Conservation (phyloP, 1,140 invertebrate species). For the Matsumurasca onukii region DNA sequence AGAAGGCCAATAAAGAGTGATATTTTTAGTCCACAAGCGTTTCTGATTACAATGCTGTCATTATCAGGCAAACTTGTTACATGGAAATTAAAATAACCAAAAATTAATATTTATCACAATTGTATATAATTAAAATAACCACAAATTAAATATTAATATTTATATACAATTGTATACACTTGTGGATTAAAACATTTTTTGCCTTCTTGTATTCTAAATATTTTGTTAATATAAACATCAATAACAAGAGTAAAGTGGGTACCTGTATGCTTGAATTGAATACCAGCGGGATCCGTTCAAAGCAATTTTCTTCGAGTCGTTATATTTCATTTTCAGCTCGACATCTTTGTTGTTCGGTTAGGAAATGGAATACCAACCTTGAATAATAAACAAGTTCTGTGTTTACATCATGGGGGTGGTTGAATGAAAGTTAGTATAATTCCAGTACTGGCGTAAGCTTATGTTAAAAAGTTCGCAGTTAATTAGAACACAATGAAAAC, state of each 20-base stretch:
- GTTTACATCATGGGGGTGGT: neutral
- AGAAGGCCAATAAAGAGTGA: no score
- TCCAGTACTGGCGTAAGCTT: neutral
- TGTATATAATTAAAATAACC: neutral
- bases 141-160: neutral
- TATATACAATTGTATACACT: neutral
- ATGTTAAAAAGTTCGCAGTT: neutral
- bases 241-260: neutral
- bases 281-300: neutral
- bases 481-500: neutral
- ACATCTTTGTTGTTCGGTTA: neutral
- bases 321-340: neutral
- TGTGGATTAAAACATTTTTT: neutral
- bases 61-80: neutral
- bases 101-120: neutral
- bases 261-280: neutral
- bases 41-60: no score
- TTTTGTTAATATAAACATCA: no score
- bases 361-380: neutral
- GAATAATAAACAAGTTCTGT: neutral
- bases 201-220: neutral
- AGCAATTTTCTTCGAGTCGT: neutral
- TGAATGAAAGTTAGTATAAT: neutral
- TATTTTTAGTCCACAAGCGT: no score
- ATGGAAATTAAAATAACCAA: neutral